These are phyloP conservation scores for Amphiprion clarkii DNA, from an alignment of 2,797 vertebrate species.

Conservation along the genomic window DNA sequence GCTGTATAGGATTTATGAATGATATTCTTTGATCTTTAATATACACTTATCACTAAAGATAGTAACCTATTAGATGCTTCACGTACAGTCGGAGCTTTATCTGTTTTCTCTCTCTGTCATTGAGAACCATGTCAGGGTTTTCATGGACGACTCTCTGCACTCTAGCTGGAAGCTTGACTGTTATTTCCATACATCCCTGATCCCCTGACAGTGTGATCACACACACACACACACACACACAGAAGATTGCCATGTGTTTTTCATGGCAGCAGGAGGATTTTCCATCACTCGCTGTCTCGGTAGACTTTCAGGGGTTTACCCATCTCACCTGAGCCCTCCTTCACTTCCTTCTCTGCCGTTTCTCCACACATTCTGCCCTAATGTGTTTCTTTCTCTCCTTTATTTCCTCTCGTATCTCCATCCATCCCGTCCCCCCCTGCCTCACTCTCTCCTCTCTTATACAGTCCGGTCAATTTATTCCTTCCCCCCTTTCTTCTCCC, in stretches of 20 bases:
- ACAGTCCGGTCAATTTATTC: not conserved
- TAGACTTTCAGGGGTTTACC: conserved; percentile 19
- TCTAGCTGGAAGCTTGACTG: too few species aligned
- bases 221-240: not conserved
- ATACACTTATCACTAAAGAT: too few species aligned
- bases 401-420: rapidly evolving
- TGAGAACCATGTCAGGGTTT: not conserved
- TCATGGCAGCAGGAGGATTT: conserved; percentile 23
- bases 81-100: too few species aligned
- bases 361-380: conserved; percentile 1
- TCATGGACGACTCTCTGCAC: not conserved
- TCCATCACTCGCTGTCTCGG: conserved; percentile 4
- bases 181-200: not conserved
- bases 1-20: too few species aligned
- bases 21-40: too few species aligned
- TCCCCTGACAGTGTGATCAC: conserved; percentile 2
- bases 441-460: not conserved
- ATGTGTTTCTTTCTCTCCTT: not conserved
- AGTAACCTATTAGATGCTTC: too few species aligned
- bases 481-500: not conserved
- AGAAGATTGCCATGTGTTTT: not conserved
- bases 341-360: not conserved
- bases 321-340: conserved; percentile 20
- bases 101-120: not conserved
- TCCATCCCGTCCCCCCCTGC: not conserved